Conservation (phyloP, 2,888 invertebrate genomes). For the Exocentrus adspersus region DNA sequence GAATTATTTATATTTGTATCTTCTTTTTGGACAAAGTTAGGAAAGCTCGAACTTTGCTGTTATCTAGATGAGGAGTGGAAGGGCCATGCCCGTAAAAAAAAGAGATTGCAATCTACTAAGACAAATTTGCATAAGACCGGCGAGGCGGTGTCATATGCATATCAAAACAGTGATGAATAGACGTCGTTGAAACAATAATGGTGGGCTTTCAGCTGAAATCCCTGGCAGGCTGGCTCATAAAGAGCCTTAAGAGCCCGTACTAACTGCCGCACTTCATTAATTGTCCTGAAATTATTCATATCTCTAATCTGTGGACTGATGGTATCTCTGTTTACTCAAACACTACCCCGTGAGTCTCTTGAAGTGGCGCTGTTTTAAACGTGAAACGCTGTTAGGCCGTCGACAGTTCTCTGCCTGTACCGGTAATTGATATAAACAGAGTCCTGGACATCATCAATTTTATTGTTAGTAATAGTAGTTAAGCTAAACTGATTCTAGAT, state of each 20-base stretch:
- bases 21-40: neutral
- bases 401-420: constrained; percentile 37
- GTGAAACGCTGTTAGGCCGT: constrained; percentile 39
- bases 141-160: constrained; percentile 57
- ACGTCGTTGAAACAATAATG: constrained; percentile 58
- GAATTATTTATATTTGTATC: neutral
- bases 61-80: constrained; percentile 36
- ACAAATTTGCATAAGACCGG: constrained; percentile 59
- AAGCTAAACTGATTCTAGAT: too few species aligned
- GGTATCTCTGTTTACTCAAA: constrained; percentile 58
- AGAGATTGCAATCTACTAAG: constrained; percentile 59
- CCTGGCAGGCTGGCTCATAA: constrained; percentile 54
- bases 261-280: constrained; percentile 60
- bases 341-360: constrained; percentile 22
- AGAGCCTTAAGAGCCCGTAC: constrained; percentile 59
- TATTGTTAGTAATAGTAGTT: too few species aligned
- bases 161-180: constrained; percentile 59
- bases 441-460: constrained; percentile 30
- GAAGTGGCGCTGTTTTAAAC: constrained; percentile 31
- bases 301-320: constrained; percentile 62
- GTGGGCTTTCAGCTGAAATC: constrained; percentile 53
- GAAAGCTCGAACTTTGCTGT: constrained; percentile 19
- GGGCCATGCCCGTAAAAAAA: constrained; percentile 37
- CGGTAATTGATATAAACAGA: constrained; percentile 36
- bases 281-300: constrained; percentile 62